Conservation (phyloP, 1,140 invertebrate genomes). For the Hyposmocoma kahamanoa region DNA sequence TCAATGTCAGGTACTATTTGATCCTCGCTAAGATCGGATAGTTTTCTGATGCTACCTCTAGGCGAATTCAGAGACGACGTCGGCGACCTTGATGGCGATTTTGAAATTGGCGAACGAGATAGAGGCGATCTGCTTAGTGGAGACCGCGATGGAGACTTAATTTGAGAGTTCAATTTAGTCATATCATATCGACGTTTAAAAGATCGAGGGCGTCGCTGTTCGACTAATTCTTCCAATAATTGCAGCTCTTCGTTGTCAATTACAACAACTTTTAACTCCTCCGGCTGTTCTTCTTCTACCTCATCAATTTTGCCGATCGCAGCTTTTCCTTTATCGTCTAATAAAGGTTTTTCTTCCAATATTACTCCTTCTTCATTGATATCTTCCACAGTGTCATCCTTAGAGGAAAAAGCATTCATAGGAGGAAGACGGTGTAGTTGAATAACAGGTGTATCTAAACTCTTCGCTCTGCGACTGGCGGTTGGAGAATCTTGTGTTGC, state of each 20-base stretch:
- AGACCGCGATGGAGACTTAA: constrained; percentile 56
- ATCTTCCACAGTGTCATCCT: constrained; percentile 87
- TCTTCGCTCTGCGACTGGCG: constrained; percentile 83
- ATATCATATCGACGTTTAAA: constrained; percentile 69
- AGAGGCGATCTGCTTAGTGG: constrained; percentile 55
- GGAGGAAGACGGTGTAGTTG: constrained; percentile 84
- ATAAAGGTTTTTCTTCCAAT: constrained; percentile 74
- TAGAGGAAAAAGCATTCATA: constrained; percentile 89
- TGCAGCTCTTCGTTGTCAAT: constrained; percentile 75
- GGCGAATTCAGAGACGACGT: constrained; percentile 71
- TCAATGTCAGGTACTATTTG: constrained; percentile 77
- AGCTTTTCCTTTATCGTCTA: constrained; percentile 55
- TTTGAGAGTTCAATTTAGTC: constrained; percentile 54
- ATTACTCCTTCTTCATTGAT: constrained; percentile 79
- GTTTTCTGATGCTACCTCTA: constrained; percentile 66
- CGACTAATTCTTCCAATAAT: constrained; percentile 68
- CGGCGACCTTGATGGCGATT: constrained; percentile 69
- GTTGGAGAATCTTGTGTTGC: constrained; percentile 82
- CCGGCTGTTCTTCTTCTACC: constrained; percentile 58
- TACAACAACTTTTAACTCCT: constrained; percentile 61
- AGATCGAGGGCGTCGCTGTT: constrained; percentile 65
- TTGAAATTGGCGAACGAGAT: constrained; percentile 64
- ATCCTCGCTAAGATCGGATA: constrained; percentile 73
- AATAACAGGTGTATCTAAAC: constrained; percentile 87
- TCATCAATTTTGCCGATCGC: constrained; percentile 74